Conservation (phyloP, 2,113 vertebrate genomes). For the Sander vitreus region DNA sequence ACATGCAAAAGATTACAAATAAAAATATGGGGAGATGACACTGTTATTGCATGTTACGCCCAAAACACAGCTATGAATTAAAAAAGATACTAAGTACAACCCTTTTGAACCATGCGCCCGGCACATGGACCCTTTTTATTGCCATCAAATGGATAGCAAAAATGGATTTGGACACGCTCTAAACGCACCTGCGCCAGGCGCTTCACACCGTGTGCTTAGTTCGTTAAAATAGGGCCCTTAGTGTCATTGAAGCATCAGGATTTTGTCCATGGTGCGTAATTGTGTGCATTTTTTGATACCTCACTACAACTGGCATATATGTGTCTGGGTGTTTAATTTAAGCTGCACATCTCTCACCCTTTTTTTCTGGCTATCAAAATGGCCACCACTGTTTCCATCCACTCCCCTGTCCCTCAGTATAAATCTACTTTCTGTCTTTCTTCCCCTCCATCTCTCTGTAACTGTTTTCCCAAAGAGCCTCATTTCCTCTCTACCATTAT, state of each 20-base stretch:
- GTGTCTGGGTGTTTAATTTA: background rate
- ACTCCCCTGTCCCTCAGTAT: background rate
- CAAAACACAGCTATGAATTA: no score
- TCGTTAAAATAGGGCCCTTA: no score
- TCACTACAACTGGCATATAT: background rate
- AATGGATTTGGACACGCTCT: no score
- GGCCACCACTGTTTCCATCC: background rate
- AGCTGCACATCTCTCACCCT: background rate
- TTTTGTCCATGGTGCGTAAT: background rate
- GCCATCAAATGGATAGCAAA: no score
- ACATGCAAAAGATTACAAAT: no score
- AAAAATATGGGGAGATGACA: no score
- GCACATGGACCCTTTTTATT: no score
- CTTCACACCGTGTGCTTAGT: no score
- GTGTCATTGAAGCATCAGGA: background rate
- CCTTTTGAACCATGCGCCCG: no score
- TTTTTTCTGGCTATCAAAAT: background rate
- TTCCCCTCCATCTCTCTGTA: background rate
- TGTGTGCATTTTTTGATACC: background rate
- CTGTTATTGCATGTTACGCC: no score
- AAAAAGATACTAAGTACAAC: no score
- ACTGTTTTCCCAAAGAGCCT: background rate
- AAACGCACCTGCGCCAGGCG: no score
- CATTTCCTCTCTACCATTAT: background rate
- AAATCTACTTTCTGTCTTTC: background rate